Percentiles rank a stretch among this genome's conserved stretches.
Evolutionary conservation across 2,888 invertebrate genomes (phyloP).

Genomic region (Agriopis marginaria): DNA sequence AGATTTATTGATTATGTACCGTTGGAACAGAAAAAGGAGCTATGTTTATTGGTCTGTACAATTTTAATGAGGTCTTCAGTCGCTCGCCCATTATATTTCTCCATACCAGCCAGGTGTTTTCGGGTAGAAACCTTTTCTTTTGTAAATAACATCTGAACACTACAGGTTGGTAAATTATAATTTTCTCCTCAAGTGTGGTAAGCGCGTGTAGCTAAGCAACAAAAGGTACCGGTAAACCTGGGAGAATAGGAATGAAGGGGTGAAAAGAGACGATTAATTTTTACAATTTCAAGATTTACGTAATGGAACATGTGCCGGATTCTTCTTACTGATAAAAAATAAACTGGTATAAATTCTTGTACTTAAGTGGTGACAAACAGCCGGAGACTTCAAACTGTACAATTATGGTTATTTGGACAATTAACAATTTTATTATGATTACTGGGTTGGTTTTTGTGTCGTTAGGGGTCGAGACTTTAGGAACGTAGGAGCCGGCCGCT

Average conservation of each 20-base stretch:
- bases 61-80: conserved; percentile 44
- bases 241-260: neutral
- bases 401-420: too few relatives aligned
- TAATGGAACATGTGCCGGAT: too few relatives aligned
- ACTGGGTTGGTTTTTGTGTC: too few relatives aligned
- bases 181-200: neutral
- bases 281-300: too few relatives aligned
- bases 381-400: too few relatives aligned
- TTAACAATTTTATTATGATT: too few relatives aligned
- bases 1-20: conserved; percentile 19
- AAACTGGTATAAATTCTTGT: too few relatives aligned
- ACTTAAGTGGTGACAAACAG: too few relatives aligned
- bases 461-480: too few relatives aligned
- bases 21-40: conserved; percentile 26
- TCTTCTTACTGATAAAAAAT: too few relatives aligned
- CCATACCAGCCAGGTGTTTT: conserved; percentile 26
- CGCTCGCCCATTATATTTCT: conserved; percentile 33
- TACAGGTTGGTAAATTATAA: conserved; percentile 10
- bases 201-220: neutral
- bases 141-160: conserved; percentile 11
- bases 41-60: conserved; percentile 43
- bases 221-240: neutral
- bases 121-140: conserved; percentile 29
- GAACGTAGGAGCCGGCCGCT: too few relatives aligned
- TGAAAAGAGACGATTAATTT: too few relatives aligned